Base-by-base conservation (phyloP, 1,140 invertebrate genomes). In the Pseudobourletiella spinata region DNA sequence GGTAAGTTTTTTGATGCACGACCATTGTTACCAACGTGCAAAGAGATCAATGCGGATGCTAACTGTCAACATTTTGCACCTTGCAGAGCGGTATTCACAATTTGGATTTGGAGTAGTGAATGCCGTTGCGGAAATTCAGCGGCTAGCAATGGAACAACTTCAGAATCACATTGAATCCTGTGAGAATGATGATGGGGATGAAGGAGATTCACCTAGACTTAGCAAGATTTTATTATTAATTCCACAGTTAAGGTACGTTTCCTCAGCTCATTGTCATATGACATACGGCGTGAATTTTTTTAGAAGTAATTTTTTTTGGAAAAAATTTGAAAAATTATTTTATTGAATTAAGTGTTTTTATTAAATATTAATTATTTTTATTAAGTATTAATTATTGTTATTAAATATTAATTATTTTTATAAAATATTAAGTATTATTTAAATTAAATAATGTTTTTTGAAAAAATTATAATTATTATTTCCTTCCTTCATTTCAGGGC, bases 81-180 rank as follows among this genome's bases (percentile, higher is more conserved):
- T 59, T 59, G 18, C 43, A 68, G 63, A 68, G 25, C 50, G 63
- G 30, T 46, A 59, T 20, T 43, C 55, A 20, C 57, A 64, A 14
- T 57, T 60, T 63, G 67, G 61, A 8, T 22, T 39, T 26, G 43
- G 52, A 16, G 46, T 60, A 3, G 48, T 56, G 64, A 83, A 83
- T 66, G 83, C 84, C 3, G 83, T 86, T 73, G 81, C 81, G 63
- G 87, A 88, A 70, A 76, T 87, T 58, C 76, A 84, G 72, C 74
- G 79, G 72, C 79, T 83, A 70, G 75, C 85, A 4, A 74, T 71
- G 59, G 76, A 73, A 54, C 78, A 74, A 59, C 76, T 68, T 30
- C 52, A 63, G 32, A 51, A 58, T 52, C 61, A 68, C 39, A 48
- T 66, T 14, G 30, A 57, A 11, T 61, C 62, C 1, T 56, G 30